Conservation (phyloP, 2,113 vertebrate species). For the Poicephalus gulielmi region DNA sequence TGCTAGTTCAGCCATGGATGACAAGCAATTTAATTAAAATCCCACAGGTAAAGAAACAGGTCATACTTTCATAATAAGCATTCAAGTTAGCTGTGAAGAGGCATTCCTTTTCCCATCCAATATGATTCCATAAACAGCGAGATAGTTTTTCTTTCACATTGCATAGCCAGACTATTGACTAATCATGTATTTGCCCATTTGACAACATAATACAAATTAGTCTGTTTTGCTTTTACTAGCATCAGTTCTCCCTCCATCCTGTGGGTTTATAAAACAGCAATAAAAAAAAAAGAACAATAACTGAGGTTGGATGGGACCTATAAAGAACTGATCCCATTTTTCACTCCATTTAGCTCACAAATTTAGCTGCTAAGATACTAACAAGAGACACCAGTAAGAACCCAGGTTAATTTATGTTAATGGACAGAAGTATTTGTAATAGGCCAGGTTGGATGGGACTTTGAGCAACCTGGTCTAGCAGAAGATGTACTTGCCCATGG, state of each 20-base stretch:
- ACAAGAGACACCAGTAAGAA: neutral
- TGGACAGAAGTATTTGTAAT: neutral
- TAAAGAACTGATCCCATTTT: neutral
- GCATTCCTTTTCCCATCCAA: neutral
- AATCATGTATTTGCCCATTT: neutral
- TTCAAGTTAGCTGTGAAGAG: neutral
- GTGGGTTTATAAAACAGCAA: neutral
- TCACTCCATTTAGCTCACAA: neutral
- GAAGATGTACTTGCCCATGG: neutral
- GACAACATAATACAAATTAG: neutral
- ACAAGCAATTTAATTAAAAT: neutral
- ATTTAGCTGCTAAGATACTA: neutral
- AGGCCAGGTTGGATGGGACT: neutral
- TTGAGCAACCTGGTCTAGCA: neutral
- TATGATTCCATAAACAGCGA: neutral
- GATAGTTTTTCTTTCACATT: neutral
- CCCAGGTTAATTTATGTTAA: neutral
- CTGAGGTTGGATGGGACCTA: accelerated
- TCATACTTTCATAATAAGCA: neutral
- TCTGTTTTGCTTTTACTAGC: neutral
- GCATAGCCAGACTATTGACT: neutral
- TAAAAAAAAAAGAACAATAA: neutral
- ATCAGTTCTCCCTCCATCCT: neutral
- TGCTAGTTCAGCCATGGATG: neutral
- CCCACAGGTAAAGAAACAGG: neutral